Conservation (phyloP, 2,797 vertebrate species). For the Aulostomus chinensis region DNA sequence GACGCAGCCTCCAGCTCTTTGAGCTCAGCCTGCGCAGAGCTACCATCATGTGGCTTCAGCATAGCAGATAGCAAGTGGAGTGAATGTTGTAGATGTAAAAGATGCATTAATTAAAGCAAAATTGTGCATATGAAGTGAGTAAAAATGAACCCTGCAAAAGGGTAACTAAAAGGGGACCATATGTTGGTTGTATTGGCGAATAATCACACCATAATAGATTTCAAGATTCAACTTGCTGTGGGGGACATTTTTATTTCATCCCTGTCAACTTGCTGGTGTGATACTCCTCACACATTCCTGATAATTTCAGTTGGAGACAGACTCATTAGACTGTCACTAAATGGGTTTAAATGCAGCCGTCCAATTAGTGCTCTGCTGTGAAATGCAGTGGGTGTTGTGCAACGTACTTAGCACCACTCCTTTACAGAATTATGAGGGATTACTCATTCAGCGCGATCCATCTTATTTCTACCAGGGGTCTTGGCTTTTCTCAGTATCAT, state of each 20-base stretch:
- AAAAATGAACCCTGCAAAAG: not conserved
- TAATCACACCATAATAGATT: constrained; percentile 50
- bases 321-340: constrained; percentile 82
- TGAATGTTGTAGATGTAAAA: constrained; percentile 9
- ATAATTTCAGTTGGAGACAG: constrained; percentile 68
- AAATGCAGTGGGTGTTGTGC: constrained; percentile 76
- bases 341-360: constrained; percentile 79
- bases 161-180: constrained; percentile 32
- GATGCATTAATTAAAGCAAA: constrained; percentile 21
- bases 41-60: constrained; percentile 11
- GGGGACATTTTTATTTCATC: constrained; percentile 53
- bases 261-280: constrained; percentile 62
- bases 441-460: constrained; percentile 79
- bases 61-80: constrained; percentile 1
- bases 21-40: constrained; percentile 26
- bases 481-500: constrained; percentile 73
- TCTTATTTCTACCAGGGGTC: constrained; percentile 81
- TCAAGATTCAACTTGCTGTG: constrained; percentile 46
- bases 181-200: constrained; percentile 21
- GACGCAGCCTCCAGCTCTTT: constrained; percentile 59
- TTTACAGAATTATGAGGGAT: constrained; percentile 81
- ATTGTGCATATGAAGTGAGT: not conserved
- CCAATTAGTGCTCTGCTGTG: constrained; percentile 83
- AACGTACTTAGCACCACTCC: constrained; percentile 71
- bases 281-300: constrained; percentile 68